phyloP scores from a whole-genome alignment of 2,888 invertebrate species.

The Ecdyonurus torrentis region DNA sequence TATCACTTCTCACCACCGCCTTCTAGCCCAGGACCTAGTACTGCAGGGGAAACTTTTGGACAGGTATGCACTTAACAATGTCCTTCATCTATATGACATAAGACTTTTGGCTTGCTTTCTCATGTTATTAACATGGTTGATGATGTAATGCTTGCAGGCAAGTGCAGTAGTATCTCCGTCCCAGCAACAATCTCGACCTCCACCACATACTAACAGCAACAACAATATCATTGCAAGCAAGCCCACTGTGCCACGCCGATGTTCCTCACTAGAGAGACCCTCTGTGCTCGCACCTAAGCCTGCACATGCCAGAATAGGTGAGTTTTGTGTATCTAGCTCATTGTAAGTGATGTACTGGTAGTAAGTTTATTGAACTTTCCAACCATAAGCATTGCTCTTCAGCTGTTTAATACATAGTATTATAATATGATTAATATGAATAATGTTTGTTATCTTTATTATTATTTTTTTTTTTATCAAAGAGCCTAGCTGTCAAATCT shows the following conservation, averaged over 20 bases:
- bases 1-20: background rate
- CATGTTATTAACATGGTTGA: background rate
- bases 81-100: too few species aligned
- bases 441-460: too few species aligned
- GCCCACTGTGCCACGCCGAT: slow-evolving; percentile 62
- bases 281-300: background rate
- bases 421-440: too few species aligned
- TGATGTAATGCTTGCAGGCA: slow-evolving; percentile 1
- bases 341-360: too few species aligned
- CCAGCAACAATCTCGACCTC: slow-evolving; percentile 21
- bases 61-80: background rate
- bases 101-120: too few species aligned
- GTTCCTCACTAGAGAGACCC: slow-evolving; percentile 59
- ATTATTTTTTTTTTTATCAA: too few species aligned
- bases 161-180: slow-evolving; percentile 21
- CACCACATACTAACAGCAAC: slow-evolving; percentile 21
- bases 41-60: background rate
- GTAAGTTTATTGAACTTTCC: too few species aligned
- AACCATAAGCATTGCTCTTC: too few species aligned
- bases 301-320: background rate
- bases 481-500: too few species aligned
- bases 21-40: slow-evolving; percentile 24
- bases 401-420: too few species aligned
- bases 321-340: background rate
- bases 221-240: slow-evolving; percentile 22